Evolutionary conservation across 2,797 vertebrate genomes (phyloP).

Genomic region (Eulemur mongoz): DNA sequence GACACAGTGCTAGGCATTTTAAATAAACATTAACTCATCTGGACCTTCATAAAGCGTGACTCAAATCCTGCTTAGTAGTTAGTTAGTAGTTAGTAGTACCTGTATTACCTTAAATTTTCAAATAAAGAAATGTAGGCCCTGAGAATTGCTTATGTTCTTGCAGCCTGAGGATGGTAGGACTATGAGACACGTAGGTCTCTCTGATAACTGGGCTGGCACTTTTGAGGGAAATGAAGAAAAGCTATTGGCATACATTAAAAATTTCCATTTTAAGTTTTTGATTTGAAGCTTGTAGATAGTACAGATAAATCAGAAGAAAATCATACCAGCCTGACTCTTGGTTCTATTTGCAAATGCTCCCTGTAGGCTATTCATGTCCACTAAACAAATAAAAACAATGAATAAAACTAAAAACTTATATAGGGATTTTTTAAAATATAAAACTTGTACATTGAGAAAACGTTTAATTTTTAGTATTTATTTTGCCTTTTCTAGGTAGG

Average conservation of each 20-base stretch:
- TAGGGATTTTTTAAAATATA: not conserved
- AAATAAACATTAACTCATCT: not conserved
- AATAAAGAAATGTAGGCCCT: not conserved
- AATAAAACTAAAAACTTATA: not conserved
- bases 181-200: not conserved
- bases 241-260: not conserved
- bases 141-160: not conserved
- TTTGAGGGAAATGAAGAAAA: not conserved
- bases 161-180: not conserved
- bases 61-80: not conserved
- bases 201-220: not conserved
- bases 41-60: not conserved
- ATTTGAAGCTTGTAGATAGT: not conserved
- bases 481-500: not conserved
- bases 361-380: not conserved
- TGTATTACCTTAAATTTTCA: not conserved
- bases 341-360: not conserved
- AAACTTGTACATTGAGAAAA: not conserved
- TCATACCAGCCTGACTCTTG: not conserved
- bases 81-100: not conserved
- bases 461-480: not conserved
- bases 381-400: not conserved
- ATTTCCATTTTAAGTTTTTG: not conserved
- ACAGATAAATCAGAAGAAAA: not conserved
- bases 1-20: not conserved